These are phyloP conservation scores for Diaperis boleti DNA, from an alignment of 2,888 invertebrate genomes.

Conservation along the genomic window DNA sequence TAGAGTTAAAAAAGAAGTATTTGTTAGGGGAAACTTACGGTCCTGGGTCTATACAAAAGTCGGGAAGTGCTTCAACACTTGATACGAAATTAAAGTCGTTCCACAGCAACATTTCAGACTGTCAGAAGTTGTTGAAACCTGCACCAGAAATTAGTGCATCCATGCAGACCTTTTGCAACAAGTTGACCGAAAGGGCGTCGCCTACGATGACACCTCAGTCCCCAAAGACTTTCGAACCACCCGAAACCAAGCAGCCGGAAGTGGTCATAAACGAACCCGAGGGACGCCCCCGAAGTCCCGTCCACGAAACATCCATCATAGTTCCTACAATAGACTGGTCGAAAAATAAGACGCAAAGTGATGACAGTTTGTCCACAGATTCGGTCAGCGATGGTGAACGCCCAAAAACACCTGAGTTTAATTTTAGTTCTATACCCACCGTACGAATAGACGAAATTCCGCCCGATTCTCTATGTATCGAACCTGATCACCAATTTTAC, in stretches of 20 bases:
- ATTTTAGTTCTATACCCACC: constrained; percentile 49
- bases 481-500: constrained; percentile 41
- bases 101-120: constrained; percentile 87
- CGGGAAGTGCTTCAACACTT: constrained; percentile 85
- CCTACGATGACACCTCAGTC: constrained; percentile 51
- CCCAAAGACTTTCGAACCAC: constrained; percentile 16
- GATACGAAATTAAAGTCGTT: constrained; percentile 88
- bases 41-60: constrained; percentile 81
- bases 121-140: constrained; percentile 87
- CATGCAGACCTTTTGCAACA: constrained; percentile 76
- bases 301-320: constrained; percentile 74
- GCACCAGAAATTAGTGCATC: constrained; percentile 75
- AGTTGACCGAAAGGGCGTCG: constrained; percentile 61
- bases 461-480: constrained; percentile 59
- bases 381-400: constrained; percentile 64
- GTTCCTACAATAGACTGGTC: constrained; percentile 74
- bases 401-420: constrained; percentile 50
- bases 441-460: constrained; percentile 55
- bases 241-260: constrained; percentile 28
- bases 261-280: constrained; percentile 62
- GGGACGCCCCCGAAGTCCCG: constrained; percentile 72
- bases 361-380: constrained; percentile 73
- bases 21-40: constrained; percentile 78
- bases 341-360: constrained; percentile 66
- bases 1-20: constrained; percentile 89